Conservation (phyloP, 2,797 vertebrate genomes). For the Sus cebifrons region DNA sequence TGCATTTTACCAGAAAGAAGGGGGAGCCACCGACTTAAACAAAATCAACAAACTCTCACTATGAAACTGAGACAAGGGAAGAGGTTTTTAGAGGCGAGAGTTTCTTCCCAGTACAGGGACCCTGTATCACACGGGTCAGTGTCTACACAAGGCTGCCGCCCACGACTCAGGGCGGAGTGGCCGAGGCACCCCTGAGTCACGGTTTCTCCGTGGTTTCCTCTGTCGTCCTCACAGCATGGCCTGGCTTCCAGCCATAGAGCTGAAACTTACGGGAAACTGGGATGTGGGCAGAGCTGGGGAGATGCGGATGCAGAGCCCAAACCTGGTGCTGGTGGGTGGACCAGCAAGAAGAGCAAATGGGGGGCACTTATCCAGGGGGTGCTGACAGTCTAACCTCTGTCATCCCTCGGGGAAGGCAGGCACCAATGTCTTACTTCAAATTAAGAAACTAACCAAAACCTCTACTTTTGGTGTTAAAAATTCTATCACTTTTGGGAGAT, state of each 20-base stretch:
- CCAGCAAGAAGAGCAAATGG: background rate
- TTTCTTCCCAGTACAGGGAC: background rate
- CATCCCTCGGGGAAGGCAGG: background rate
- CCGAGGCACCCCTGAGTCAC: background rate
- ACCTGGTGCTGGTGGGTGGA: background rate
- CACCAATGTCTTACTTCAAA: background rate
- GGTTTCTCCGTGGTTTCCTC: background rate
- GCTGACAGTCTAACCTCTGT: background rate
- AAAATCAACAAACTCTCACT: background rate
- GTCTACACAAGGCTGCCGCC: background rate
- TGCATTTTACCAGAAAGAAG: background rate
- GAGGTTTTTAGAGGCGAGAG: background rate
- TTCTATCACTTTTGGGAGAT: background rate
- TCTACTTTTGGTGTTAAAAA: background rate
- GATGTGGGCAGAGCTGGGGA: fast-evolving
- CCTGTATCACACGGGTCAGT: background rate
- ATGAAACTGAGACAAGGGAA: background rate
- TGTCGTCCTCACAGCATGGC: background rate
- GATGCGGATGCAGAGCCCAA: background rate
- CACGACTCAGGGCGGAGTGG: background rate
- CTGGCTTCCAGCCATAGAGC: background rate
- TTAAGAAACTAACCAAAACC: background rate
- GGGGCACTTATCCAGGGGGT: background rate
- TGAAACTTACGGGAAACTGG: background rate
- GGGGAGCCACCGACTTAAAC: background rate